Base-by-base conservation (phyloP, 2,113 vertebrate species). In the Corythornis madagascariensis region DNA sequence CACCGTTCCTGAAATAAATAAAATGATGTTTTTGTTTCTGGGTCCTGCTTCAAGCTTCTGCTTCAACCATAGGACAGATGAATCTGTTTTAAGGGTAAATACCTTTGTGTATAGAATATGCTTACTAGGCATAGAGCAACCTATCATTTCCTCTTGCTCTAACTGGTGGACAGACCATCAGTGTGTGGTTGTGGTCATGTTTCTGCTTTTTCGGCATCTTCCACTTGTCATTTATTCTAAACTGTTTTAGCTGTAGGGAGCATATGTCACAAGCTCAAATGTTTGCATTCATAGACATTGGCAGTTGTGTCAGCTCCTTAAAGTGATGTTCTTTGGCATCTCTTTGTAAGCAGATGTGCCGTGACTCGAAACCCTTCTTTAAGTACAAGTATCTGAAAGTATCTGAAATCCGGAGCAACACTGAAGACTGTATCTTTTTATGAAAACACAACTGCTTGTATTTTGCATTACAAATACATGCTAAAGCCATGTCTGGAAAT, bases 231-330 rank as follows among this genome's bases (percentile, higher is more conserved):
- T 92, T 76, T 88, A 57, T 81, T 92, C 88, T 81, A 11, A 92
- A 86, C 77, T 73, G 66, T 84, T 86, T 88, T 92, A 81, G 82
- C 90, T 94, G 64, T 83, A 83, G 91, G 94, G 74, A 83, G 87
- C 87, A 91, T 92, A 90, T 93, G 93, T 91, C 94, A 92, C 60
- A 90, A 92, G 73, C 25, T 45, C 31, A 86, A 79, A 83, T 86
- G 78, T 90, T 96, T 93, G 45, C 82, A 60, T 69, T 84, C 66
- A n/a, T 88, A 64, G 42, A 91, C 88, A 80, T 81, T 89, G 95
- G 53, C 79, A 70, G 83, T 83, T 83, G 24, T 90, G 88, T 93
- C 89, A 94, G 71, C 71, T 88, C 69, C 81, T 87, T 87, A 45
- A 81, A 82, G 75, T 79, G 64, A 45, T 50, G 79, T 66, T 94